Evolutionary conservation across 2,113 vertebrate species (phyloP).

Genomic region (Eolophus roseicapilla): DNA sequence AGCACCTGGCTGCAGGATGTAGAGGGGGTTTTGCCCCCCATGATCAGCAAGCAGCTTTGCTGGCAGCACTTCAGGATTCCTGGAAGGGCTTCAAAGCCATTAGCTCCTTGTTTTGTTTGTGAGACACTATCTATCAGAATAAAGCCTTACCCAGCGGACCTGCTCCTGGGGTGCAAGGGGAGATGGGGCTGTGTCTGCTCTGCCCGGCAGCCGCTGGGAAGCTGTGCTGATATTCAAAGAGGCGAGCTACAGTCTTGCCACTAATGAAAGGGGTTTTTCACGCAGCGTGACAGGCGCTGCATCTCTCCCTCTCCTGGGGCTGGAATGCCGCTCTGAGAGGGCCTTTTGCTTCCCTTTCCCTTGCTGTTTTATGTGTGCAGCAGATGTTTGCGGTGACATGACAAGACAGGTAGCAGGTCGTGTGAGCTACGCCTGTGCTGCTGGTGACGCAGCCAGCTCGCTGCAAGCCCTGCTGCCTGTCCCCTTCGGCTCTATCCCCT

Average conservation of each 20-base stretch:
- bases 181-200: neutral
- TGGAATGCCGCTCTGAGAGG: neutral
- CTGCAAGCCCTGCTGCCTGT: neutral
- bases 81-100: neutral
- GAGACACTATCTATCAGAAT: neutral
- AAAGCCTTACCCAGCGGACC: neutral
- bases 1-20: neutral
- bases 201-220: neutral
- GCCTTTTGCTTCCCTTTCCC: neutral
- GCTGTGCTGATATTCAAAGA: neutral
- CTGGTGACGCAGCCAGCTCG: neutral
- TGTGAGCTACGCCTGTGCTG: neutral
- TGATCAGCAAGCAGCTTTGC: neutral
- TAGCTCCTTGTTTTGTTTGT: neutral
- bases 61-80: neutral
- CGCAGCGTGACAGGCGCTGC: neutral
- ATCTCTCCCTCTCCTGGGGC: neutral
- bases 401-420: constrained; percentile 49
- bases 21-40: neutral
- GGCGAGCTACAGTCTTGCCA: neutral
- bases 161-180: neutral
- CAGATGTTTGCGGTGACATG: constrained; percentile 9
- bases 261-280: constrained; percentile 37
- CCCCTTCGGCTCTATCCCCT: neutral
- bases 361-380: neutral